Conservation (phyloP, 1,140 invertebrate species). For the Drosophila nigromelanica region DNA sequence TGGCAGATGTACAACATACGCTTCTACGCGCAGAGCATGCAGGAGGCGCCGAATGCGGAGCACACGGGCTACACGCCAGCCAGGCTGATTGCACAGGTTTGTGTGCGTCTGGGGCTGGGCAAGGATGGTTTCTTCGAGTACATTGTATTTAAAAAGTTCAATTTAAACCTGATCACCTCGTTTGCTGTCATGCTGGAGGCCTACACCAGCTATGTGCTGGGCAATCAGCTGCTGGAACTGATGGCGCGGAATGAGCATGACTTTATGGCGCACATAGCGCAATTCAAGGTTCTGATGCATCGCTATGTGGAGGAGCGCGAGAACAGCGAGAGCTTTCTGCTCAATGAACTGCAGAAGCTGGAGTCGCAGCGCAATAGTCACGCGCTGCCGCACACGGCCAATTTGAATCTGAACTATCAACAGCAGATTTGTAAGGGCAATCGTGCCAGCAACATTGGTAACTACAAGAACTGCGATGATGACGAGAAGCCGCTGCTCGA, state of each 20-base stretch:
- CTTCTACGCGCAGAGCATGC: conserved; percentile 69
- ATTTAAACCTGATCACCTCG: conserved; percentile 50
- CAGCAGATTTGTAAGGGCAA: conserved; percentile 77
- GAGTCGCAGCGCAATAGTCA: conserved; percentile 68
- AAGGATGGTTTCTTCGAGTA: conserved; percentile 70
- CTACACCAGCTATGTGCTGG: conserved; percentile 74
- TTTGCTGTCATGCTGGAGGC: conserved; percentile 75
- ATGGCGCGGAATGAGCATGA: conserved; percentile 74
- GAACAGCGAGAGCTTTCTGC: conserved; percentile 63
- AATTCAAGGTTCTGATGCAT: conserved; percentile 67
- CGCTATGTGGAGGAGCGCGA: conserved; percentile 71
- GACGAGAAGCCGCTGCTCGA: conserved; percentile 54
- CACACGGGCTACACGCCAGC: conserved; percentile 64
- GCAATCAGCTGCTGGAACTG: conserved; percentile 71
- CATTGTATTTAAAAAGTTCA: conserved; percentile 65
- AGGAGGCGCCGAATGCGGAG: conserved; percentile 35
- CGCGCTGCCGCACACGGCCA: conserved; percentile 45
- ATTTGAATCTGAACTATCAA: conserved; percentile 68
- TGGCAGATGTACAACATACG: conserved; percentile 75
- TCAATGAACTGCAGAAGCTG: conserved; percentile 62
- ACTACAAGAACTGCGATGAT: conserved; percentile 75
- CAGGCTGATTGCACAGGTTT: conserved; percentile 70
- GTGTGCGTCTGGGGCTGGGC: conserved; percentile 53
- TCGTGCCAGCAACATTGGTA: conserved; percentile 76
- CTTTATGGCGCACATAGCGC: conserved; percentile 47